Conservation (phyloP, 2,797 vertebrate genomes). For the Pelobates cultripes region DNA sequence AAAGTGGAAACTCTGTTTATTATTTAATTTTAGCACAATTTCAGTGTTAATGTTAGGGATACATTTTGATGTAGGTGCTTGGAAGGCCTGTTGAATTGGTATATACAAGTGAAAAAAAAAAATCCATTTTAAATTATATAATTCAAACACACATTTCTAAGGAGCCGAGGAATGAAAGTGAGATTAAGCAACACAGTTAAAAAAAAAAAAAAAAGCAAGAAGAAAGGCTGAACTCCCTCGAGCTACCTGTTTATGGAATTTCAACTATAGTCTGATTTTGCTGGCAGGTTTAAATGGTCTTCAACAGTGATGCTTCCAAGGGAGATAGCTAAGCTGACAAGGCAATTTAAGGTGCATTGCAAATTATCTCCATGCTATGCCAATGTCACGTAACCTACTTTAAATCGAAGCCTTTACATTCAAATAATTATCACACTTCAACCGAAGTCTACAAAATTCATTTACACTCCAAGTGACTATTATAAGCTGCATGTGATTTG, state of each 20-base stretch:
- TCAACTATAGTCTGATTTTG: background rate
- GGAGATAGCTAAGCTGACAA: background rate
- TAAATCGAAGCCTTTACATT: background rate
- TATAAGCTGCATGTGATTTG: background rate
- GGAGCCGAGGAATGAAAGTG: background rate
- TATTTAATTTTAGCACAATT: too few species aligned
- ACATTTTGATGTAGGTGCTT: too few species aligned
- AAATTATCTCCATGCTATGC: background rate
- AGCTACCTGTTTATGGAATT: background rate
- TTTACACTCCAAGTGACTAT: background rate
- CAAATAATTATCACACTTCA: background rate
- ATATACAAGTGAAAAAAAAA: too few species aligned
- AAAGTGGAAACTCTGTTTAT: too few species aligned
- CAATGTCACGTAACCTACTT: background rate
- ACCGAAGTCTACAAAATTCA: background rate
- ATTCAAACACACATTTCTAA: background rate
- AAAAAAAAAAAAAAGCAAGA: background rate
- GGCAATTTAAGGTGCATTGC: background rate
- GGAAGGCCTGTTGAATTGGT: too few species aligned
- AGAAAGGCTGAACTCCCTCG: background rate
- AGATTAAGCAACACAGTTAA: background rate
- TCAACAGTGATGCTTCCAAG: constrained; percentile 6
- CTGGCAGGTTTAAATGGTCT: constrained; percentile 2
- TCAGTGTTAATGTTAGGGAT: too few species aligned
- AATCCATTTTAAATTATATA: background rate